Evolutionary conservation across 2,113 vertebrate genomes (phyloP).

Genomic region (Notothenia coriiceps): DNA sequence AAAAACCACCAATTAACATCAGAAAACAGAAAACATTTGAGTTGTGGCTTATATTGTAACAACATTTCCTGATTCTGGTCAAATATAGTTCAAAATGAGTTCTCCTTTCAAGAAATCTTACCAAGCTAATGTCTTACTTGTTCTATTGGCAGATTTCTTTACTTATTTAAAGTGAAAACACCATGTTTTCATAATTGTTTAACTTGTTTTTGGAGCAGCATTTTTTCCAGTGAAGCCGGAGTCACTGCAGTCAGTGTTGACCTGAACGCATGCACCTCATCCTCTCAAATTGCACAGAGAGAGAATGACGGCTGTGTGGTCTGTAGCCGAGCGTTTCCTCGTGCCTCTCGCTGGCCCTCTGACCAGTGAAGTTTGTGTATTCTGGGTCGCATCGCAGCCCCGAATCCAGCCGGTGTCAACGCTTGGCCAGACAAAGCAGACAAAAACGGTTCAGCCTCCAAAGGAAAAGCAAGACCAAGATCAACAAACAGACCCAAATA

Average conservation of each 20-base stretch:
- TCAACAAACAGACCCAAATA: slow-evolving; percentile 73
- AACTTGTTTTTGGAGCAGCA: no score
- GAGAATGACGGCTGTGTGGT: slow-evolving; percentile 56
- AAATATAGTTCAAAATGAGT: no score
- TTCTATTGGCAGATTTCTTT: no score
- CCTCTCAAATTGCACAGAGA: slow-evolving; percentile 24
- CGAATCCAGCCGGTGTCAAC: slow-evolving; percentile 53
- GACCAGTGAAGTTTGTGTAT: slow-evolving; percentile 68
- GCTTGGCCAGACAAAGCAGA: slow-evolving; percentile 60
- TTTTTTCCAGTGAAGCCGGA: neutral
- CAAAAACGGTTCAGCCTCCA: slow-evolving; percentile 31
- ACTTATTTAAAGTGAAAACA: no score
- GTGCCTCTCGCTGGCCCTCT: slow-evolving; percentile 37
- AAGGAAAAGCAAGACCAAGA: slow-evolving; percentile 61
- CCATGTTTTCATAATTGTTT: no score
- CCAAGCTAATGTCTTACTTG: no score
- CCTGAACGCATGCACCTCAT: slow-evolving; percentile 30
- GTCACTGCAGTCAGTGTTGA: slow-evolving; percentile 22
- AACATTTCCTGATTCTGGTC: no score
- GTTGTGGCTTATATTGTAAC: no score
- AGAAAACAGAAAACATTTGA: no score
- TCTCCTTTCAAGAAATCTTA: no score
- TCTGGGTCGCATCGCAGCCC: slow-evolving; percentile 44
- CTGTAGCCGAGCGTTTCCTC: slow-evolving; percentile 12
- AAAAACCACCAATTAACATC: no score